Percentiles rank a stretch among this genome's conserved stretches.
Evolutionary conservation across 2,113 vertebrate species (phyloP).

Genomic region (Bambusicola thoracicus): DNA sequence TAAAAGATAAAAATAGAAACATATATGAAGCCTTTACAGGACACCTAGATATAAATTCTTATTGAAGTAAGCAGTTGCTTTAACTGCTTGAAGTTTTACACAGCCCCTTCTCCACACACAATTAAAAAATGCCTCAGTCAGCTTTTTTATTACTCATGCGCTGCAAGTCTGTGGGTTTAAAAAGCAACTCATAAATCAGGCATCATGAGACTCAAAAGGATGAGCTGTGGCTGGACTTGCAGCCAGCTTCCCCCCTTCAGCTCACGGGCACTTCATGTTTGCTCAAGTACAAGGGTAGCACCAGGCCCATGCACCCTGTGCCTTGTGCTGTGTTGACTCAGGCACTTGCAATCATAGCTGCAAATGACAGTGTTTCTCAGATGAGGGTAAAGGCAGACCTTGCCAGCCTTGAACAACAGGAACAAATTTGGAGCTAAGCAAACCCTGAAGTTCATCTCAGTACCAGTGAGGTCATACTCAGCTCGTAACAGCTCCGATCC

Average conservation of each 20-base stretch:
- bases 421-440: neutral
- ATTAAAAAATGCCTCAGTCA: neutral
- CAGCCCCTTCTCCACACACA: neutral
- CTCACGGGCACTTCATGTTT: neutral
- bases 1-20: neutral
- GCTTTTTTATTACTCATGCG: neutral
- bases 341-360: rapidly evolving
- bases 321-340: rapidly evolving
- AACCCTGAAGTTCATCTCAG: neutral
- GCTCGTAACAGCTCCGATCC: neutral
- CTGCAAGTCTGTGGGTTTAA: neutral
- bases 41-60: neutral
- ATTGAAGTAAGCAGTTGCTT: neutral
- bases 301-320: rapidly evolving
- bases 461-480: neutral
- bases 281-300: neutral
- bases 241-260: neutral
- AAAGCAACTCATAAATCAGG: neutral
- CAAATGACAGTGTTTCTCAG: rapidly evolving
- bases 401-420: neutral
- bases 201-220: neutral
- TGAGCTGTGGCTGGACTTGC: neutral
- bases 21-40: neutral
- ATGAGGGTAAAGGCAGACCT: neutral
- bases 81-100: neutral